Evolutionary conservation across 1,140 invertebrate genomes (phyloP), one percentile per base, ranked within the genome.

Genomic region (Zaprionus gabonicus): DNA sequence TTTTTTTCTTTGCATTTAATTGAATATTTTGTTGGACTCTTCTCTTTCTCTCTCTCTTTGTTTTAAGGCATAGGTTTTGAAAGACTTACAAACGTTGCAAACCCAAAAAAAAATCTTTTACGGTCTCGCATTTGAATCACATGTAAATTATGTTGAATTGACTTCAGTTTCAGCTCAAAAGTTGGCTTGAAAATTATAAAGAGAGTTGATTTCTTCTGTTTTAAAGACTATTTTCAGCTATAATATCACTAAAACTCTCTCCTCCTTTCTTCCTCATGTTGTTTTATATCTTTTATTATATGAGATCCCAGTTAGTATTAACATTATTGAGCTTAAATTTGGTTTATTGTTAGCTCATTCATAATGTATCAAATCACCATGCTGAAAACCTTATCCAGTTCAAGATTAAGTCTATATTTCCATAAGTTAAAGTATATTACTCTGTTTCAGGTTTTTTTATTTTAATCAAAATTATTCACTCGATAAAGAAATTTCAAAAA

Each of bases 1-100:
- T 66, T 49, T 46, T 20, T 46, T 13, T 1, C 3, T 25, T 41
- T 10, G 64, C 36, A 53, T 68, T 74, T 55, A 63, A 69, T 74
- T 74, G 58, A 74, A 68, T 60, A 58, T 38, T 64, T 71, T 31
- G 34, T 51, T 12, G 12, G 20, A 12, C 3, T 51, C 20, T 51
- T 25, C 20, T 13, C 4, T 4, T 7, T 17, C 41, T 9, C 41
- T 46, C n/a, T 2, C 4, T 17, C 41, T 46, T 46, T 46, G 41
- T 46, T 46, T 3, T 46, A 17, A 46, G 41, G n/a, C 41, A 46
- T 46, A 46, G 41, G 6, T 46, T 46, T 46, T 46, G 7, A 17
- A 7, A 7, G n/a, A 6, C n/a, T 44, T 17, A 17, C 9, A n/a
- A n/a, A 44, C 15, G 0, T 44, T 44, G 41, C 6, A n/a, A 46